phyloP scores from a whole-genome alignment of 2,113 vertebrate genomes.

The Tursiops truncatus region DNA sequence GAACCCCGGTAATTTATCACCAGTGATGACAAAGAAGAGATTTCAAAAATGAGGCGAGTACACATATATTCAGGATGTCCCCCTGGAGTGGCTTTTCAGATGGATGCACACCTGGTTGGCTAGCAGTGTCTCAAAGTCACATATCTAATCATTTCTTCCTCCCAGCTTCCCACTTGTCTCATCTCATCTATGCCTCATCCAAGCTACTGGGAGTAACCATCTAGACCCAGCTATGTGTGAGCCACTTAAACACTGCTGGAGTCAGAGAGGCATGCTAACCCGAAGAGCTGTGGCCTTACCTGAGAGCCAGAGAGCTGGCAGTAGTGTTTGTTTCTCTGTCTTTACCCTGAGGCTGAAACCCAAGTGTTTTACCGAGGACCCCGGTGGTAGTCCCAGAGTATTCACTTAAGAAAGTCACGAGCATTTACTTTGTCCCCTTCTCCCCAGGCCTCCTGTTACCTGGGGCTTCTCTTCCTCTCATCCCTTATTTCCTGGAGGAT shows the following conservation, averaged over 20 bases:
- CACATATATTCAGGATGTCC: neutral
- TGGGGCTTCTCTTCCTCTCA: neutral
- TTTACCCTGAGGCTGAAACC: neutral
- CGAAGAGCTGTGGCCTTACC: neutral
- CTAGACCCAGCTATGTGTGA: neutral
- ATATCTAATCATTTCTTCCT: neutral
- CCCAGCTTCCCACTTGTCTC: neutral
- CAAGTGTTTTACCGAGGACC: neutral
- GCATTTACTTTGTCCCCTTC: neutral
- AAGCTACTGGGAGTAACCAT: neutral
- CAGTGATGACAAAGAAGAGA: neutral
- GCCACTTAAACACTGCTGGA: neutral
- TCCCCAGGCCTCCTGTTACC: neutral
- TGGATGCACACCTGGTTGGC: neutral
- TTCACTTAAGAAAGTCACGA: neutral
- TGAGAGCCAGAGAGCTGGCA: neutral
- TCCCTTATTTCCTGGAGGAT: neutral
- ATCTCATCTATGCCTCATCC: neutral
- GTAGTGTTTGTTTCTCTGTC: neutral
- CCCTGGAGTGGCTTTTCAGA: neutral
- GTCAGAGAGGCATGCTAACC: neutral
- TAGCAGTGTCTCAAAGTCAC: neutral
- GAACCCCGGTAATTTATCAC: neutral
- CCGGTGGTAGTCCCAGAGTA: neutral
- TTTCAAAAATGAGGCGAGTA: neutral